Evolutionary conservation across 2,113 vertebrate species (phyloP), one percentile per base, ranked within the genome.

Genomic region (Aramus guarauna): DNA sequence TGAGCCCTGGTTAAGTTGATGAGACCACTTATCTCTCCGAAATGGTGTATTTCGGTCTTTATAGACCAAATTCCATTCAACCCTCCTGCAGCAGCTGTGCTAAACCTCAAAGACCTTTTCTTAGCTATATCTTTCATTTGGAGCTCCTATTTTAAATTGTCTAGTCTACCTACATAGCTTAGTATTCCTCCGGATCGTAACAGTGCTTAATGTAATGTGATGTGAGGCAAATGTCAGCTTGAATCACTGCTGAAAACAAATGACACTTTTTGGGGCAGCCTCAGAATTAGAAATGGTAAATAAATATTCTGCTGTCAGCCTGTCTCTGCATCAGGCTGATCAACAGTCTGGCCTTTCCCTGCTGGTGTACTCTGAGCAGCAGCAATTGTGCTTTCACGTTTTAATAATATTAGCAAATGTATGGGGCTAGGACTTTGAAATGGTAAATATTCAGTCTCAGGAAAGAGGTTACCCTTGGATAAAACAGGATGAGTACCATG

Each of bases 401-500:
- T 92, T 86, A 94, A 78, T 87, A 94, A 89, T 52, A 69, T 22
- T 27, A 91, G n/a, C 29, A 96, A 96, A 88, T n/a, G 74, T 59
- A 66, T 15, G 43, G 43, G 21, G 30, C 32, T 82, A 74, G 20
- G 9, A 59, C 41, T 92, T 92, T 6, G 5, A 92, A 93, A 81
- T 34, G 50, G 37, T 81, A 62, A 95, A 92, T 39, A 64, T 68
- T 81, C 11, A 23, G 21, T 80, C 21, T 92, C 69, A 55, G 45
- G 29, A 77, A 94, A 92, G 13, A 48, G 13, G 71, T 24, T 77
- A 68, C 72, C 62, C 39, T 72, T 24, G 5, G 53, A 68, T 71
- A 79, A 94, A 81, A 74, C 19, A 66, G 53, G 22, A 27, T 47
- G 55, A 37, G 14, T 73, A 47, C 9, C 5, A 16, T 45, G 41